phyloP scores from a whole-genome alignment of 2,113 vertebrate species.

The Rhinolophus sinicus region DNA sequence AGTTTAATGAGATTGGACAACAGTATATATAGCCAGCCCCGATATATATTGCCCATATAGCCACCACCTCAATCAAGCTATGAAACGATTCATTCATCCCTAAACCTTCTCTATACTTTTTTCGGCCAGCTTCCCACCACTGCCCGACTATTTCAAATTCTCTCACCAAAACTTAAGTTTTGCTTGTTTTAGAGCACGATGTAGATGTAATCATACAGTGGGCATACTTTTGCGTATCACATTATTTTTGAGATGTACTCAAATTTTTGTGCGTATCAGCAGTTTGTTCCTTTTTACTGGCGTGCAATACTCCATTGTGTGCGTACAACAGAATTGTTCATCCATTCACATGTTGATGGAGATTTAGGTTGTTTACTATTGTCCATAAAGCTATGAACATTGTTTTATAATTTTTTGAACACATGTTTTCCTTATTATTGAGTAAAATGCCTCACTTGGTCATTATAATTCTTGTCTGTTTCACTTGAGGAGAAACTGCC shows the following conservation, averaged over 20 bases:
- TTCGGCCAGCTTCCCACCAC: background rate
- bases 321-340: background rate
- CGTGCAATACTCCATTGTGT: background rate
- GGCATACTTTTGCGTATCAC: background rate
- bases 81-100: background rate
- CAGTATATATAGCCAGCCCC: background rate
- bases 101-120: fast-evolving
- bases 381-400: background rate
- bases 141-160: background rate
- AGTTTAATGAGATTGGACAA: background rate
- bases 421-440: background rate
- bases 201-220: too few species aligned
- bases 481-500: background rate
- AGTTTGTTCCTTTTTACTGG: background rate
- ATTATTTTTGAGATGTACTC: background rate
- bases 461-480: background rate
- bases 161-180: background rate
- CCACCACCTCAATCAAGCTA: background rate
- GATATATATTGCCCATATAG: background rate
- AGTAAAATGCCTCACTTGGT: background rate
- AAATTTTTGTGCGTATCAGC: background rate
- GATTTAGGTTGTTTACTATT: background rate
- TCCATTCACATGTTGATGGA: background rate
- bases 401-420: background rate
- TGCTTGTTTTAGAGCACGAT: background rate